A percentile compares a stretch with the other conserved stretches of the same genome.
These are phyloP conservation scores for Sebastes minor DNA, from an alignment of 2,797 vertebrate species.

Conservation along the genomic window DNA sequence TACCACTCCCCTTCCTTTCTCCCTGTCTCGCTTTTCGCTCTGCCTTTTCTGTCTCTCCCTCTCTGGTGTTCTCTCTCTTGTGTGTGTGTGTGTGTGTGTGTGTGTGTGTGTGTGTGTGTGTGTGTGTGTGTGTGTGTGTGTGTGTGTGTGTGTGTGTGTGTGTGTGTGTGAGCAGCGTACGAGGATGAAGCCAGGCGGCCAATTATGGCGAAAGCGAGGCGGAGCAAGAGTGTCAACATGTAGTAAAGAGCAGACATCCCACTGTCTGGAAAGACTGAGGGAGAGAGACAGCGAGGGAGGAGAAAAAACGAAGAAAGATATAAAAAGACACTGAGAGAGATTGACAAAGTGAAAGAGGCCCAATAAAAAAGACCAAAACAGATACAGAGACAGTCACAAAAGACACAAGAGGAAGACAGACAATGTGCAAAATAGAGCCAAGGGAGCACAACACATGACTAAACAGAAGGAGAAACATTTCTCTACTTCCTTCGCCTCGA, in stretches of 20 bases:
- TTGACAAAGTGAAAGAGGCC: conserved; percentile 21
- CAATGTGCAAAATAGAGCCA: neutral
- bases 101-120: neutral
- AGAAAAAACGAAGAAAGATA: conserved; percentile 25
- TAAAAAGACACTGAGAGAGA: conserved; percentile 31
- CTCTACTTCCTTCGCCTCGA: neutral
- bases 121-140: neutral
- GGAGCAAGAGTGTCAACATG: conserved; percentile 62
- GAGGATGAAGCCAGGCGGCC: conserved; percentile 55
- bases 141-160: neutral
- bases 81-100: neutral
- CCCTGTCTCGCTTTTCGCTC: conserved; percentile 21
- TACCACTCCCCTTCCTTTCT: conserved; percentile 48
- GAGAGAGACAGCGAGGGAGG: neutral
- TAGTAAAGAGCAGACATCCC: conserved; percentile 57
- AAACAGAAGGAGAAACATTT: conserved; percentile 28
- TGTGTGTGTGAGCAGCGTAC: conserved; percentile 1
- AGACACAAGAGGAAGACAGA: conserved; percentile 12
- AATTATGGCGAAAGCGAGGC: conserved; percentile 64
- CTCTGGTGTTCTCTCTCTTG: conserved; percentile 11
- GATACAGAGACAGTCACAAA: conserved; percentile 3
- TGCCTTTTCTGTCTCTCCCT: conserved; percentile 33
- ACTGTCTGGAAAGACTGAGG: conserved; percentile 54
- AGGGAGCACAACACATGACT: conserved; percentile 33
- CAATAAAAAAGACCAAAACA: conserved; percentile 22